Evolutionary conservation across 1,140 invertebrate genomes (phyloP).

Genomic region (Aplysia californica): DNA sequence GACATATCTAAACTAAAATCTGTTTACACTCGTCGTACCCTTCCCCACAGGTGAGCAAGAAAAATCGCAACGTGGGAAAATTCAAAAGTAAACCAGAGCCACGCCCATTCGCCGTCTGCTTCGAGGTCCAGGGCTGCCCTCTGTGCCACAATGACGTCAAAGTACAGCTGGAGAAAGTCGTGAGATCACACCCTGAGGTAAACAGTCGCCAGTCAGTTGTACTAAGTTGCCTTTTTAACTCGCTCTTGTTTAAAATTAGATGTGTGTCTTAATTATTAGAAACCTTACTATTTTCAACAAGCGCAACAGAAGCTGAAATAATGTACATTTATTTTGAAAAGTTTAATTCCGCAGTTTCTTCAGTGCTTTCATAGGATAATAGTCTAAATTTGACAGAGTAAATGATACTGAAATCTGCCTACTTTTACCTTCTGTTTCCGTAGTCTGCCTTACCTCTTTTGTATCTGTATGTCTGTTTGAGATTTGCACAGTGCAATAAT

Average conservation of each 20-base stretch:
- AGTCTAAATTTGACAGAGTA: not conserved
- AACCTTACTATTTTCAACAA: not conserved
- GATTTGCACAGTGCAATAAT: no score
- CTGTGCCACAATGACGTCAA: not conserved
- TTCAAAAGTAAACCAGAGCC: not conserved
- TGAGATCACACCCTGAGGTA: conserved; percentile 1
- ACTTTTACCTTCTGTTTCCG: no score
- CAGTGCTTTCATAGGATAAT: not conserved
- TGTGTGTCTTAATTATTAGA: not conserved
- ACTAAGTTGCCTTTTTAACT: not conserved
- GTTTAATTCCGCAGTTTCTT: not conserved
- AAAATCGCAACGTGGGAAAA: conserved; percentile 11
- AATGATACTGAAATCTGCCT: no score
- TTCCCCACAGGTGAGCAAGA: conserved; percentile 9
- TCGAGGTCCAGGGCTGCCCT: not conserved
- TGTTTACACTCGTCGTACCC: not conserved
- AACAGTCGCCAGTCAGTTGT: not conserved
- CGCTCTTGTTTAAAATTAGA: not conserved
- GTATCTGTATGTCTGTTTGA: not conserved
- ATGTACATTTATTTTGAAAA: not conserved
- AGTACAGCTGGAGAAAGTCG: not conserved
- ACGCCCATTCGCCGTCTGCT: conserved; percentile 12
- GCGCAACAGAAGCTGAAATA: not conserved
- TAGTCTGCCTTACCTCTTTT: not conserved
- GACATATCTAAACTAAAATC: no score